These are phyloP conservation scores for Triops cancriformis DNA, from an alignment of 1,140 invertebrate genomes.

Conservation along the genomic window DNA sequence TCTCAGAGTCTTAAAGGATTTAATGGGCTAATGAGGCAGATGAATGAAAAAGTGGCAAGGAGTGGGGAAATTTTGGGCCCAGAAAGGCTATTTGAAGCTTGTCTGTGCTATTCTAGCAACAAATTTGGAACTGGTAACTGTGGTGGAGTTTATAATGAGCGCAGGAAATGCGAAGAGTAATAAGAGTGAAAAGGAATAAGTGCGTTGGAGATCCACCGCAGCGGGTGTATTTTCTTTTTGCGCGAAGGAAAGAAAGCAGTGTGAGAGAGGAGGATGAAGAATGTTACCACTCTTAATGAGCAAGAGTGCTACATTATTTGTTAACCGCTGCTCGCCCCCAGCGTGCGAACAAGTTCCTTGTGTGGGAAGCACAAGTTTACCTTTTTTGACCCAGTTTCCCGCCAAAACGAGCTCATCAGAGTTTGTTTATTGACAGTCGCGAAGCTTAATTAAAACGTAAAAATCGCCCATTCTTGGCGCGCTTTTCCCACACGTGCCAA, in stretches of 20 bases:
- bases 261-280: too few species aligned
- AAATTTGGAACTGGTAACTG: neutral
- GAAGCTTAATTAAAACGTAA: neutral
- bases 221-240: too few species aligned
- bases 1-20: neutral
- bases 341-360: too few species aligned
- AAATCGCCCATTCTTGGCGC: neutral
- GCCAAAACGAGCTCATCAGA: too few species aligned
- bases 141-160: neutral
- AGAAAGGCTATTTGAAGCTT: neutral
- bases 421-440: neutral
- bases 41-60: neutral
- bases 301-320: neutral
- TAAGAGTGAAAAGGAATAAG: neutral
- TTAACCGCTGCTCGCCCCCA: neutral
- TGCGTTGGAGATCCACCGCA: neutral
- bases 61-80: neutral
- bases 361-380: too few species aligned
- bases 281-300: neutral
- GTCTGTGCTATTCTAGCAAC: neutral
- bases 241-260: too few species aligned
- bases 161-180: neutral
- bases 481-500: neutral
- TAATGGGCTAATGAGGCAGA: neutral
- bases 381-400: too few species aligned